Conservation (phyloP, 1,140 invertebrate species). For the Philopotamus ludificatus region DNA sequence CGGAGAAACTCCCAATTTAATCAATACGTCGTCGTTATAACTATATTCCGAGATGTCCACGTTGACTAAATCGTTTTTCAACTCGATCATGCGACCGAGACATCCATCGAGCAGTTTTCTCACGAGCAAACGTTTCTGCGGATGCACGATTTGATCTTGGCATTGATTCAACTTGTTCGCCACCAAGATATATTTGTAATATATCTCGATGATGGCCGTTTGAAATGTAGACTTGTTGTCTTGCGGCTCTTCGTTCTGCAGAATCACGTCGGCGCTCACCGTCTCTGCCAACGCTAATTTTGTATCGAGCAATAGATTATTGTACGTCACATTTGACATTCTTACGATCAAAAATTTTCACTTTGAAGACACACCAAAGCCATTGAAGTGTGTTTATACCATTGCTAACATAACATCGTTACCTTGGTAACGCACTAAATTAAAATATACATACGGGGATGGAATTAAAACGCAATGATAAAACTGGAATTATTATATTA, state of each 20-base stretch:
- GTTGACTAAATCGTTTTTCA: conserved; percentile 83
- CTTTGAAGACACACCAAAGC: too few relatives aligned
- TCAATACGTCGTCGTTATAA: conserved; percentile 76
- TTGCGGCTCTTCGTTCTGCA: conserved; percentile 61
- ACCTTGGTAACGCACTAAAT: too few relatives aligned
- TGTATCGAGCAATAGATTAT: conserved; percentile 64
- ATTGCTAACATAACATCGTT: too few relatives aligned
- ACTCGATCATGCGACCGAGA: conserved; percentile 74
- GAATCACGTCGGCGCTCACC: conserved; percentile 62
- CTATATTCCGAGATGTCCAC: conserved; percentile 82
- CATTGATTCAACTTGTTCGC: conserved; percentile 75
- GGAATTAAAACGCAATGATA: too few relatives aligned
- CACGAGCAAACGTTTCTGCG: conserved; percentile 83
- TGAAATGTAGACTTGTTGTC: conserved; percentile 63
- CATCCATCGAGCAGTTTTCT: conserved; percentile 76
- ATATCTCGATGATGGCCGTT: conserved; percentile 61
- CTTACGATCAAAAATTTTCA: too few relatives aligned
- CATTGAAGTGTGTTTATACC: too few relatives aligned
- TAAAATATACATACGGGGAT: too few relatives aligned
- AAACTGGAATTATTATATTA: too few relatives aligned
- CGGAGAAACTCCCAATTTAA: conserved; percentile 63
- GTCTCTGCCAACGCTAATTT: conserved; percentile 65
- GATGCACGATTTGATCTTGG: conserved; percentile 89
- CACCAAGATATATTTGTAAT: conserved; percentile 77
- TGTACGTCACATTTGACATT: conserved; percentile 77